These are phyloP conservation scores for Heliconius himera DNA, from an alignment of 1,140 invertebrate genomes.

Conservation along the genomic window DNA sequence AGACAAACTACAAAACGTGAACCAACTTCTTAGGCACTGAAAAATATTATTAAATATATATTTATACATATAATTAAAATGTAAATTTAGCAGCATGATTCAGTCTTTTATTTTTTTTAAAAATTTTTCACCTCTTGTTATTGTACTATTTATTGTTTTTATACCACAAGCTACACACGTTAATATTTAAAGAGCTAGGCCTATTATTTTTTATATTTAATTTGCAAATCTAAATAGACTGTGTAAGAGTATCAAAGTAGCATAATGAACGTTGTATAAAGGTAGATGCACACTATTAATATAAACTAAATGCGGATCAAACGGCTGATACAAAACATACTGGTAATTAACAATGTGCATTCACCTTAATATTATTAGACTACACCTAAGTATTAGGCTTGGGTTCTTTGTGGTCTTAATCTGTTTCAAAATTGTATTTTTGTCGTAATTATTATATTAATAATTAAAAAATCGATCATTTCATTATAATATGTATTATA, in stretches of 20 bases:
- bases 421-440: neutral
- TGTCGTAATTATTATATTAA: too few relatives aligned
- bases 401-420: neutral
- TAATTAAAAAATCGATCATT: neutral
- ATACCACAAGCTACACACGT: neutral
- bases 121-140: conserved; percentile 2
- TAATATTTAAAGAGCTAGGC: conserved; percentile 1
- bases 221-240: neutral
- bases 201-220: neutral
- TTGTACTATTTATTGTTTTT: conserved; percentile 6
- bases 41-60: neutral
- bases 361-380: conserved; percentile 41
- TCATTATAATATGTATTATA: neutral
- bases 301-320: neutral
- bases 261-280: conserved; percentile 9
- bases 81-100: conserved; percentile 13
- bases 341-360: neutral
- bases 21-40: neutral
- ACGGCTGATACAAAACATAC: conserved; percentile 1
- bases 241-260: neutral
- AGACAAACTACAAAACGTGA: neutral
- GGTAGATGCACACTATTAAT: conserved; percentile 24
- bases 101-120: conserved; percentile 17
- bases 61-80: neutral
- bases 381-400: conserved; percentile 44